Conservation (phyloP, 1,140 invertebrate genomes). For the Zelostemma sp. region DNA sequence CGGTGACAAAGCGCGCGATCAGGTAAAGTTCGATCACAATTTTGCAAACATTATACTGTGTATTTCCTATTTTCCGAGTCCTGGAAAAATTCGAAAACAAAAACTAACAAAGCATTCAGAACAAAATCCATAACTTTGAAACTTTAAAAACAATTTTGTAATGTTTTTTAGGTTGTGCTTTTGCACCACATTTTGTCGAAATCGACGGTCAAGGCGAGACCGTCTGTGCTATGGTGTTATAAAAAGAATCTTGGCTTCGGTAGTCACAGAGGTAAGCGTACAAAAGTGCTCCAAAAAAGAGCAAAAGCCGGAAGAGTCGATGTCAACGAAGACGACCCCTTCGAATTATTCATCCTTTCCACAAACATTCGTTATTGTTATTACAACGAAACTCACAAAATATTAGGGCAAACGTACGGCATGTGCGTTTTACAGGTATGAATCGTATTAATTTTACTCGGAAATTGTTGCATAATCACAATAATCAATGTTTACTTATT, state of each 20-base stretch:
- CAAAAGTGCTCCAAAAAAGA: conserved; percentile 89
- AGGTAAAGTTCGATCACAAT: too few species aligned
- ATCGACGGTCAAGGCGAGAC: conserved; percentile 90
- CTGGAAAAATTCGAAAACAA: too few species aligned
- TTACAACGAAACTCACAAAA: conserved; percentile 97
- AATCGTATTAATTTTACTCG: background rate
- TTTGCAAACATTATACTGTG: too few species aligned
- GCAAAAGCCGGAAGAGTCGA: conserved; percentile 90
- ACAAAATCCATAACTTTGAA: too few species aligned
- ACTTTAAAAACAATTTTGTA: background rate
- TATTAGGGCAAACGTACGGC: conserved; percentile 97
- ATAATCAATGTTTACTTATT: background rate
- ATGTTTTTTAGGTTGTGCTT: conserved; percentile 81
- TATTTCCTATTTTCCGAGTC: too few species aligned
- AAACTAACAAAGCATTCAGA: too few species aligned
- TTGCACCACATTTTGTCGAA: conserved; percentile 98
- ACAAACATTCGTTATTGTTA: conserved; percentile 98
- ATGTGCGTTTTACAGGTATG: conserved; percentile 94
- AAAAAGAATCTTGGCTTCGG: conserved; percentile 97
- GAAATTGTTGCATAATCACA: too few species aligned
- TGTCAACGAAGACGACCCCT: conserved; percentile 95
- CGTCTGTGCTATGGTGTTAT: conserved; percentile 98
- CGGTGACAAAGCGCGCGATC: background rate
- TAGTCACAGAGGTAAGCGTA: conserved; percentile 94
- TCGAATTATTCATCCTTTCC: conserved; percentile 96